A percentile compares a stretch with the other conserved stretches of the same genome.
These are phyloP conservation scores for Melolontha melolontha DNA, from an alignment of 2,888 invertebrate genomes.

Conservation along the genomic window DNA sequence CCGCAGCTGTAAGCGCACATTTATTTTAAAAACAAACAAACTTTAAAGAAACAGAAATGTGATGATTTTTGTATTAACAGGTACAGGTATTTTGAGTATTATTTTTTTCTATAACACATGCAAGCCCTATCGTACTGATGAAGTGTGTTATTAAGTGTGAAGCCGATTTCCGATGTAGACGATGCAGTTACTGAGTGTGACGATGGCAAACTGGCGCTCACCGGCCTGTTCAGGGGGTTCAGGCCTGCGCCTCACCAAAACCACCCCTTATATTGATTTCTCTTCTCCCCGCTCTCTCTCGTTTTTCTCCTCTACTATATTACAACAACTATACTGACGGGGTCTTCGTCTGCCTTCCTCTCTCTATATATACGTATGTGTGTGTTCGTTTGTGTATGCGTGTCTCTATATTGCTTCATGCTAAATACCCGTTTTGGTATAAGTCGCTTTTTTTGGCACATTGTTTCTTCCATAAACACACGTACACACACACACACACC, in stretches of 20 bases:
- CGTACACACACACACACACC: background rate
- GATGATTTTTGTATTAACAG: too few relatives aligned
- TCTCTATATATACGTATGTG: slow-evolving; percentile 52
- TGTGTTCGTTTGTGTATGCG: too few relatives aligned
- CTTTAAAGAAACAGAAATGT: too few relatives aligned
- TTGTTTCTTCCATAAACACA: too few relatives aligned
- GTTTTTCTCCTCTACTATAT: slow-evolving; percentile 17
- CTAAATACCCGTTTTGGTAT: too few relatives aligned
- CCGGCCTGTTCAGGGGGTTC: slow-evolving; percentile 66
- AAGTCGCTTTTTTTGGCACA: too few relatives aligned
- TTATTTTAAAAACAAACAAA: too few relatives aligned
- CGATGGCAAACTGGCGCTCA: slow-evolving; percentile 68
- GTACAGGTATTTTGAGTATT: too few relatives aligned
- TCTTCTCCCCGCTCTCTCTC: slow-evolving; percentile 59
- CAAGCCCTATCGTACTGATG: too few relatives aligned
- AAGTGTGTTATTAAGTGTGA: slow-evolving; percentile 19
- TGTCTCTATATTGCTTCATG: too few relatives aligned
- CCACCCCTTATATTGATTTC: slow-evolving; percentile 66
- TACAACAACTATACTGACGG: slow-evolving; percentile 42
- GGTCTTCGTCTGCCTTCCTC: slow-evolving; percentile 57
- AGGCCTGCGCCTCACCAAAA: slow-evolving; percentile 64
- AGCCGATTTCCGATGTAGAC: slow-evolving; percentile 46
- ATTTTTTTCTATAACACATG: too few relatives aligned
- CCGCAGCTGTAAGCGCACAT: too few relatives aligned
- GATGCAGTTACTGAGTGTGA: slow-evolving; percentile 59